Evolutionary conservation across 2,797 vertebrate genomes (phyloP), one percentile per base, ranked within the genome.

Genomic region (Echiichthys vipera): DNA sequence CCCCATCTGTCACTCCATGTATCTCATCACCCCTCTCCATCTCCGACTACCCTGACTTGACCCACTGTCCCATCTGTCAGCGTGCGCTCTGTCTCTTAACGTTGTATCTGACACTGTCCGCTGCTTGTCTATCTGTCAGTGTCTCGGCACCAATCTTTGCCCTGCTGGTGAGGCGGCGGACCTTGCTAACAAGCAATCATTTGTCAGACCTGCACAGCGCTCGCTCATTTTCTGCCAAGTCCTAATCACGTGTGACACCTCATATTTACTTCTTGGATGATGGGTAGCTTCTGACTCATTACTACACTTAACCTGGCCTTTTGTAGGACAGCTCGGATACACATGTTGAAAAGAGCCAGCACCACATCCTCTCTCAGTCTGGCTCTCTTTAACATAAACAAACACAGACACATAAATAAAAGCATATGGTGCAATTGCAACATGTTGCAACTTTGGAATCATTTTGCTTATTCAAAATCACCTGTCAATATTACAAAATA

Each of bases 221-320:
- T 84, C 47, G 5, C 74, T 74, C 71, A 45, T 72, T 64, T 88
- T 81, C 79, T 77, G 83, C 73, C 82, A 82, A 81, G 79, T 85
- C 78, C 75, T 85, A 92, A 94, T 93, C 89, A 89, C 82, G 92
- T 86, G 65, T 79, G 91, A 91, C 91, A 88, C 77, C 81, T 91
- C 89, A 56, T 85, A 89, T 91, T 89, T 89, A 75, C 83, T 88
- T 77, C 72, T 78, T 57, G 70, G 74, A 70, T 74, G 84, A 88
- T 75, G 71, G 84, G 84, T 84, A 66, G 84, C 66, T 74, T 83
- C 84, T 91, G 84, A 92, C 84, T 91, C 88, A 88, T 81, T 83
- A 84, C 81, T 81, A 73, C 75, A 62, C 65, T 85, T 78, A 83
- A 65, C 73, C 71, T 32, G 59, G 72, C 76, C 58, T 69, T 69